These are phyloP conservation scores for Bufotes viridis DNA, from an alignment of 2,797 vertebrate genomes.

Conservation along the genomic window DNA sequence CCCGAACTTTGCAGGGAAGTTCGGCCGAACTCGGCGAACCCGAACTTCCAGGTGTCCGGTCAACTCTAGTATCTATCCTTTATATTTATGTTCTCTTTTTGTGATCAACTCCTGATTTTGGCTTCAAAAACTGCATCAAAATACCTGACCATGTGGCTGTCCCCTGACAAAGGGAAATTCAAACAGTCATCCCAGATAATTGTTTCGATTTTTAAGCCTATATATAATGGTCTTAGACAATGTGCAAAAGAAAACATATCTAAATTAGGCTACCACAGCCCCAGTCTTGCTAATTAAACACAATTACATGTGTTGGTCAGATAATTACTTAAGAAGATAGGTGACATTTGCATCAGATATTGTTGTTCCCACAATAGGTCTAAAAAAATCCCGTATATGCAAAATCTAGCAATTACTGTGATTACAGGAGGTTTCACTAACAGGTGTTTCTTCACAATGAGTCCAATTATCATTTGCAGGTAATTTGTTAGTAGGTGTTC, in stretches of 20 bases:
- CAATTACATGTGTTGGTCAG: not conserved
- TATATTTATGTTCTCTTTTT: too few species aligned
- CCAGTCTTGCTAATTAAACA: not conserved
- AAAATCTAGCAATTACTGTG: not conserved
- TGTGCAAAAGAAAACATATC: not conserved
- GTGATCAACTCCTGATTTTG: too few species aligned
- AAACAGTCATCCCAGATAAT: too few species aligned
- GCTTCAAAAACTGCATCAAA: too few species aligned
- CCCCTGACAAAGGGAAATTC: too few species aligned
- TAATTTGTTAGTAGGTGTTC: slow-evolving; percentile 21
- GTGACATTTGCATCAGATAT: slow-evolving; percentile 10
- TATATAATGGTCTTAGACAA: too few species aligned
- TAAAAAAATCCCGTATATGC: not conserved
- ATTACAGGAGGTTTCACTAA: not conserved
- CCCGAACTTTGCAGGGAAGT: too few species aligned
- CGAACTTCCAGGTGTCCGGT: too few species aligned
- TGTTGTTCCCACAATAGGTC: not conserved
- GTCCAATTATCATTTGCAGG: slow-evolving; percentile 10
- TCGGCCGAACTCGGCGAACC: too few species aligned
- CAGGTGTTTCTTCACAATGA: slow-evolving; percentile 29
- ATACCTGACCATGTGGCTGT: too few species aligned
- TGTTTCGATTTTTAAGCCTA: too few species aligned
- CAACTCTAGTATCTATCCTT: too few species aligned
- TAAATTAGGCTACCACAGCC: not conserved
- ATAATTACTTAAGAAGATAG: not conserved